Conservation (phyloP, 2,888 invertebrate species). For the Calameuta pallipes region DNA sequence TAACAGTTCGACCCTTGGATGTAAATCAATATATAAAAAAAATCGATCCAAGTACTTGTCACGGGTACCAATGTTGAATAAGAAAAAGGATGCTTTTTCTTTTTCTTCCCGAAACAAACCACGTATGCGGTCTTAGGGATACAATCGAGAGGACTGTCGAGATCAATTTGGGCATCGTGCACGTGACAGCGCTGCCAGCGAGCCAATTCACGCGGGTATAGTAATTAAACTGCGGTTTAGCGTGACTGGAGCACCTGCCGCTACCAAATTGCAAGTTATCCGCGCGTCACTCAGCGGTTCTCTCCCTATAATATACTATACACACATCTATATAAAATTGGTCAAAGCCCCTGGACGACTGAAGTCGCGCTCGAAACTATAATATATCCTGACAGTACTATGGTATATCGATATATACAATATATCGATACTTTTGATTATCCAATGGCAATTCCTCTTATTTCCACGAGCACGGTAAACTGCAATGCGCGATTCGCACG, state of each 20-base stretch:
- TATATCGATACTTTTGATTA: too few relatives aligned
- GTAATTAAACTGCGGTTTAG: constrained; percentile 63
- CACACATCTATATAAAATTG: constrained; percentile 13
- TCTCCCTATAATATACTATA: constrained; percentile 19
- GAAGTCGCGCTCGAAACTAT: constrained; percentile 27
- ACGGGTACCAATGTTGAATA: too few relatives aligned
- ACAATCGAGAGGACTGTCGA: constrained; percentile 28
- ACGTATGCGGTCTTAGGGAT: constrained; percentile 7
- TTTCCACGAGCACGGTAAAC: too few relatives aligned
- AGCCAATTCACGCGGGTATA: constrained; percentile 58
- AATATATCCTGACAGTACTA: neutral
- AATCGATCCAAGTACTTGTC: too few relatives aligned
- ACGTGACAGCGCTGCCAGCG: constrained; percentile 57
- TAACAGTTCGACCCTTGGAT: too few relatives aligned
- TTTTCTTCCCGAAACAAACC: too few relatives aligned
- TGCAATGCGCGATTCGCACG: too few relatives aligned
- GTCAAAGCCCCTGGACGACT: constrained; percentile 4
- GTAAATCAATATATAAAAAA: too few relatives aligned
- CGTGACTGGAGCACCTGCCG: constrained; percentile 59
- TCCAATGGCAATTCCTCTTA: too few relatives aligned
- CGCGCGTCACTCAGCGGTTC: constrained; percentile 51
- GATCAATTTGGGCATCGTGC: constrained; percentile 60
- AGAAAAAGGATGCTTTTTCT: too few relatives aligned
- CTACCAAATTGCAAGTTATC: constrained; percentile 60
- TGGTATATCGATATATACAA: too few relatives aligned